Conservation (phyloP, 2,113 vertebrate species). For the Stigmatopora nigra region DNA sequence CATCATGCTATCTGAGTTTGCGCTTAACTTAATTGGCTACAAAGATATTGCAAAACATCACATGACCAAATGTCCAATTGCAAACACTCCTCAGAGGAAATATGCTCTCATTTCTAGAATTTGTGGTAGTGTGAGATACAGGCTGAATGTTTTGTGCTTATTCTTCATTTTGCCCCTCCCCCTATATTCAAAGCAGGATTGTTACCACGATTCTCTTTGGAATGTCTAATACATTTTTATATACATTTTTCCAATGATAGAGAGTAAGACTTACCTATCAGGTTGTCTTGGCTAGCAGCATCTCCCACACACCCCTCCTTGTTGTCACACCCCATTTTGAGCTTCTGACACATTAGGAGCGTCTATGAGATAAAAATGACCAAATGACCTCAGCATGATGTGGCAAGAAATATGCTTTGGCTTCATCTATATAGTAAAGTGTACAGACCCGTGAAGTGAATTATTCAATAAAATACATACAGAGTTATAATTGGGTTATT, state of each 20-base stretch:
- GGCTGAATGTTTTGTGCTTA: too few relatives aligned
- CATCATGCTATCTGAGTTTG: constrained; percentile 26
- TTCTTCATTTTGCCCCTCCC: too few relatives aligned
- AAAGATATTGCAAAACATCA: constrained; percentile 30
- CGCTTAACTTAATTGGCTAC: constrained; percentile 7
- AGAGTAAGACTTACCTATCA: constrained; percentile 69
- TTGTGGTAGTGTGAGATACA: too few relatives aligned
- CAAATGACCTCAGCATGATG: neutral
- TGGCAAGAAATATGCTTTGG: neutral
- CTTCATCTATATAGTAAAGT: neutral
- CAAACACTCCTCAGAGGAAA: neutral
- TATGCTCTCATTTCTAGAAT: too few relatives aligned
- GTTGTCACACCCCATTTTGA: constrained; percentile 63
- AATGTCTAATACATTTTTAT: neutral
- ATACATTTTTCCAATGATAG: neutral
- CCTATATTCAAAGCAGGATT: too few relatives aligned
- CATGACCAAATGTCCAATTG: constrained; percentile 24
- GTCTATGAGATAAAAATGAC: constrained; percentile 50
- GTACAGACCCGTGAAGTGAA: neutral
- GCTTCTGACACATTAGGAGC: constrained; percentile 69
- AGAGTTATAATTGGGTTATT: constrained; percentile 41
- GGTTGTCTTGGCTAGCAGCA: constrained; percentile 75
- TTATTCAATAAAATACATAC: too few relatives aligned
- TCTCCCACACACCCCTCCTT: constrained; percentile 67
- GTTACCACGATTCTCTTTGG: too few relatives aligned